phyloP scores from a whole-genome alignment of 2,113 vertebrate species.

The Platysteira castanea region DNA sequence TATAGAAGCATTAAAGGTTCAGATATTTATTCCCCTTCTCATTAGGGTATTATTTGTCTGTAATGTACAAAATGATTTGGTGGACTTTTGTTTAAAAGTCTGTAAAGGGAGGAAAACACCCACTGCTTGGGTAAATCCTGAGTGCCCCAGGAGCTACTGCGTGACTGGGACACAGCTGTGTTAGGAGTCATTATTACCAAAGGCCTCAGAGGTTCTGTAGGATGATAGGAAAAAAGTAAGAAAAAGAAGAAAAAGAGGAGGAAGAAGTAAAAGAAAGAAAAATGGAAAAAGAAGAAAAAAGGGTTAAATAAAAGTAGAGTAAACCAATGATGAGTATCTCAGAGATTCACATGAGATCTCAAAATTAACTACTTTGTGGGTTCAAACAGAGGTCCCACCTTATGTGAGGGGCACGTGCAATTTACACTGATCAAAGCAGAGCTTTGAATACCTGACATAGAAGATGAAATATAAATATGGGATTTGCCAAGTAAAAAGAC shows the following conservation, averaged over 20 bases:
- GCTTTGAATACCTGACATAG: neutral
- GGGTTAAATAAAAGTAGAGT: neutral
- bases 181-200: neutral
- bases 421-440: conserved; percentile 35
- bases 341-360: neutral
- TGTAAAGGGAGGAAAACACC: neutral
- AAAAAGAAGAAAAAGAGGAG: fast-evolving
- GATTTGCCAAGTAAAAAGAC: conserved; percentile 14
- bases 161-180: neutral
- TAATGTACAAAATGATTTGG: neutral
- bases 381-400: neutral
- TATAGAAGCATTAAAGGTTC: neutral
- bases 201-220: neutral
- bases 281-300: fast-evolving
- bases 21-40: neutral
- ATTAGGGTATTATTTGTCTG: neutral
- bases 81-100: neutral
- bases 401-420: neutral
- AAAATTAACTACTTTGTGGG: neutral
- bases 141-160: neutral
- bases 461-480: neutral
- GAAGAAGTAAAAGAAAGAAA: neutral
- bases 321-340: neutral
- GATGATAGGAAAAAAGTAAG: neutral
- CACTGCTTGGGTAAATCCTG: neutral